Conservation (phyloP, 2,113 vertebrate species). For the Camarhynchus parvulus region DNA sequence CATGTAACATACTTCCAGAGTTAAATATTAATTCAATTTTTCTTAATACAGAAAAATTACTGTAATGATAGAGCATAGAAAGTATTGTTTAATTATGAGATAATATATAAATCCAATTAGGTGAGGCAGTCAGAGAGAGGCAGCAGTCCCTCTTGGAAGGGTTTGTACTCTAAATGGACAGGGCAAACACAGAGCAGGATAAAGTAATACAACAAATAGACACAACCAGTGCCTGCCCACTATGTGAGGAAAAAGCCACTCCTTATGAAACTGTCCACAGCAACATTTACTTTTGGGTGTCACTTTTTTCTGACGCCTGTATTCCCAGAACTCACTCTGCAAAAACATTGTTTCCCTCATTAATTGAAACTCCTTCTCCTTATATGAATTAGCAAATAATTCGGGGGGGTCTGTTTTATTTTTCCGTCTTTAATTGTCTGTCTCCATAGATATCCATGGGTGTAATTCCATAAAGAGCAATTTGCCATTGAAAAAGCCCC, state of each 20-base stretch:
- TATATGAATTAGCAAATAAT: not conserved
- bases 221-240: not conserved
- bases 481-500: not conserved
- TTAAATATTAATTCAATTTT: not conserved
- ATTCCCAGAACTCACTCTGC: not conserved
- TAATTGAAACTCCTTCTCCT: not conserved
- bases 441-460: not conserved
- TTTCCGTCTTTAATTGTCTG: not conserved
- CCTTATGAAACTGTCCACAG: not conserved
- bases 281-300: not conserved
- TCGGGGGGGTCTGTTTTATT: not conserved
- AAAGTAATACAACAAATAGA: not conserved
- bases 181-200: not conserved
- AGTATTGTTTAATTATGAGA: not conserved
- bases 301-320: not conserved
- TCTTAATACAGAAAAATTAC: not conserved
- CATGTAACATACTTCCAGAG: not conserved
- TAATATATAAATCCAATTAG: not conserved
- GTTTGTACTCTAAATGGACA: not conserved
- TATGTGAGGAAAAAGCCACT: not conserved
- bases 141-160: not conserved
- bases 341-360: not conserved
- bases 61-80: not conserved
- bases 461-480: not conserved
- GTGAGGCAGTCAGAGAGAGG: not conserved